A percentile compares a stretch with the other conserved stretches of the same genome.
These are phyloP conservation scores for Tapirus indicus DNA, from an alignment of 2,797 vertebrate species.

Conservation along the genomic window DNA sequence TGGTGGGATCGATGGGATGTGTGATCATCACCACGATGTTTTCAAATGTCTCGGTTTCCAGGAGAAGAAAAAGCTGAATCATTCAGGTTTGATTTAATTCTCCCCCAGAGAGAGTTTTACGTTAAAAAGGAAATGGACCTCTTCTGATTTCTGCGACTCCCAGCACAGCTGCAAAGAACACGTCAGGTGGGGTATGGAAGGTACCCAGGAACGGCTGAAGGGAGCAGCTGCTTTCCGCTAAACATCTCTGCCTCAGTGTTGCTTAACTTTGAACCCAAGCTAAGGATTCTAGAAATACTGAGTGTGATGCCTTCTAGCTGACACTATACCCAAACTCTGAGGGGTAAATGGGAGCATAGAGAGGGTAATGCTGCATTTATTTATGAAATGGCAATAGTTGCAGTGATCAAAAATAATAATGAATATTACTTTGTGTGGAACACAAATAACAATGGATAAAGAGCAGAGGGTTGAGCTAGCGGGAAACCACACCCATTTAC, in stretches of 20 bases:
- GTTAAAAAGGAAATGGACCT: constrained; percentile 52
- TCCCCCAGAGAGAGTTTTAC: constrained; percentile 55
- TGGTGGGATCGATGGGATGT: background rate
- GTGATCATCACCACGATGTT: constrained; percentile 55
- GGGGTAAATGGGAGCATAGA: background rate
- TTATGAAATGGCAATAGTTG: background rate
- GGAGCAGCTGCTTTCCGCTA: background rate
- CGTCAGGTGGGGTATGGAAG: background rate
- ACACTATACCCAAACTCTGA: background rate
- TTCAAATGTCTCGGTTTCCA: constrained; percentile 57
- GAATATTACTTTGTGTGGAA: background rate
- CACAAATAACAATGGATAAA: background rate
- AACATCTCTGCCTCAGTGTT: background rate
- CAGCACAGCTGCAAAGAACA: constrained; percentile 55
- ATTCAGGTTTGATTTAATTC: constrained; percentile 44
- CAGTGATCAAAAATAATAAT: background rate
- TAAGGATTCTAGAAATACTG: background rate
- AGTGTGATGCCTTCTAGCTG: background rate
- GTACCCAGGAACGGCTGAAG: background rate
- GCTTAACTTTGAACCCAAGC: background rate
- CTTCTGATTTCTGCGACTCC: constrained; percentile 45
- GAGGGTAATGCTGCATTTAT: background rate
- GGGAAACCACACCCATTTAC: constrained; percentile 25
- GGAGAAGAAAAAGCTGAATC: constrained; percentile 11
- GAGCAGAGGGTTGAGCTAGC: background rate